These are phyloP conservation scores for Tetrapedia diversipes DNA, from an alignment of 2,888 invertebrate genomes.

Conservation along the genomic window DNA sequence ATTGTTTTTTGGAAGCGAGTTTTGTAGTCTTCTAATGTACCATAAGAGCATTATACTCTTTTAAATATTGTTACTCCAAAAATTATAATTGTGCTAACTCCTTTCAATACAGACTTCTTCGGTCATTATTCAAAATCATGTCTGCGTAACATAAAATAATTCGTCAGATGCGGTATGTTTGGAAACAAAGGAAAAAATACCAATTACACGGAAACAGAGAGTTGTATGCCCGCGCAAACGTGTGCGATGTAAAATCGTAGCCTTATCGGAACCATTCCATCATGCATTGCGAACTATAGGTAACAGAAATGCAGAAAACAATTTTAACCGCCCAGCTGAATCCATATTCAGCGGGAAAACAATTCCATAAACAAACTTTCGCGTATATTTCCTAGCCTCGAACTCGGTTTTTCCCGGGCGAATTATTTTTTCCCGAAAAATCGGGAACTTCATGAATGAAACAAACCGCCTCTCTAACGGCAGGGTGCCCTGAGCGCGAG, in stretches of 20 bases:
- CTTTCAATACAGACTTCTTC: too few relatives aligned
- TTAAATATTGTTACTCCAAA: too few relatives aligned
- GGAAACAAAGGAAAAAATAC: too few relatives aligned
- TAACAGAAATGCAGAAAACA: neutral
- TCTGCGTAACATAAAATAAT: too few relatives aligned
- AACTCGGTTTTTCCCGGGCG: neutral
- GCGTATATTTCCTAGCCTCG: neutral
- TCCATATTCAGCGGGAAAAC: slow-evolving; percentile 16
- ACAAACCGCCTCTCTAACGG: neutral
- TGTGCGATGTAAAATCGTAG: neutral
- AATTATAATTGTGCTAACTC: too few relatives aligned
- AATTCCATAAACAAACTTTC: slow-evolving; percentile 10
- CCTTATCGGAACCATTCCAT: neutral
- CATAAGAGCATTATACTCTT: too few relatives aligned
- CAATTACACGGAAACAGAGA: too few relatives aligned
- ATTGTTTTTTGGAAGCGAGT: too few relatives aligned
- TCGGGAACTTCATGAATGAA: neutral
- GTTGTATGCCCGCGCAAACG: too few relatives aligned
- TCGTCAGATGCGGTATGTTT: too few relatives aligned
- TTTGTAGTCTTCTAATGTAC: too few relatives aligned
- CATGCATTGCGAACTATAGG: neutral
- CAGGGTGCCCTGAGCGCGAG: neutral
- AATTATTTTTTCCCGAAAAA: slow-evolving; percentile 3
- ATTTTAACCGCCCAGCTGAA: slow-evolving; percentile 5
- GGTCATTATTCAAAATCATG: too few relatives aligned